A percentile compares a stretch with the other conserved stretches of the same genome.
Evolutionary conservation across 2,888 invertebrate species (phyloP).

Genomic region (Caenorhabditis sulstoni): DNA sequence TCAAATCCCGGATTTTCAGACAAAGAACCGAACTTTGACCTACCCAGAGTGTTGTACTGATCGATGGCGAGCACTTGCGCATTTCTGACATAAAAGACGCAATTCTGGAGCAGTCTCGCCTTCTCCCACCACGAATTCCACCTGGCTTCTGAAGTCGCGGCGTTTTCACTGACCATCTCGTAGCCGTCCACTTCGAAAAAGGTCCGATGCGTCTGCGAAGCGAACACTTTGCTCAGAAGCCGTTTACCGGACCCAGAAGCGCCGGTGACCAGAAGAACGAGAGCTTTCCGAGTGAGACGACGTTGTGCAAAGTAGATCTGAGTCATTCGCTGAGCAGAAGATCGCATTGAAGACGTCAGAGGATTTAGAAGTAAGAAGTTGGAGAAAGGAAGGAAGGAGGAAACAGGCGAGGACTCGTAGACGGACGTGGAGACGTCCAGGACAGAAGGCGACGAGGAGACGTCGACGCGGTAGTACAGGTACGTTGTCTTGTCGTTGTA

Average conservation of each 20-base stretch:
- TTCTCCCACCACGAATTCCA: slow-evolving; percentile 60
- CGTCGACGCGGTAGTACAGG: slow-evolving; percentile 55
- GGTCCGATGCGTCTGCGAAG: slow-evolving; percentile 62
- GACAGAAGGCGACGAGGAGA: slow-evolving; percentile 47
- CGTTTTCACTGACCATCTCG: slow-evolving; percentile 70
- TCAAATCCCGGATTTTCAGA: slow-evolving; percentile 2
- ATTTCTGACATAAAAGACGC: slow-evolving; percentile 63
- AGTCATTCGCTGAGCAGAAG: slow-evolving; percentile 34
- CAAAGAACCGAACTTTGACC: background rate
- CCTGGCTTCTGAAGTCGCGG: slow-evolving; percentile 62
- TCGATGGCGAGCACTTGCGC: slow-evolving; percentile 65
- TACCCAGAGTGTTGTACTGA: slow-evolving; percentile 57
- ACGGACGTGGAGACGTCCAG: slow-evolving; percentile 55
- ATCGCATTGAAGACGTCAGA: slow-evolving; percentile 14
- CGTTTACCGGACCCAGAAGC: slow-evolving; percentile 67
- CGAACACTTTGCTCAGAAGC: slow-evolving; percentile 55
- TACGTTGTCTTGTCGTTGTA: slow-evolving; percentile 27
- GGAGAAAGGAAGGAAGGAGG: slow-evolving; percentile 35
- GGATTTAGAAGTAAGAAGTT: slow-evolving; percentile 23
- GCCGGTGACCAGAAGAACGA: slow-evolving; percentile 62
- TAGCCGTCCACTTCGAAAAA: slow-evolving; percentile 67
- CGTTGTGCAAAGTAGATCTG: slow-evolving; percentile 37
- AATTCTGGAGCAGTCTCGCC: slow-evolving; percentile 49
- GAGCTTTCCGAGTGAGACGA: slow-evolving; percentile 16
- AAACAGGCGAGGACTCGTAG: slow-evolving; percentile 53